Evolutionary conservation across 2,797 vertebrate species (phyloP).

Genomic region (Sebastes alutus): DNA sequence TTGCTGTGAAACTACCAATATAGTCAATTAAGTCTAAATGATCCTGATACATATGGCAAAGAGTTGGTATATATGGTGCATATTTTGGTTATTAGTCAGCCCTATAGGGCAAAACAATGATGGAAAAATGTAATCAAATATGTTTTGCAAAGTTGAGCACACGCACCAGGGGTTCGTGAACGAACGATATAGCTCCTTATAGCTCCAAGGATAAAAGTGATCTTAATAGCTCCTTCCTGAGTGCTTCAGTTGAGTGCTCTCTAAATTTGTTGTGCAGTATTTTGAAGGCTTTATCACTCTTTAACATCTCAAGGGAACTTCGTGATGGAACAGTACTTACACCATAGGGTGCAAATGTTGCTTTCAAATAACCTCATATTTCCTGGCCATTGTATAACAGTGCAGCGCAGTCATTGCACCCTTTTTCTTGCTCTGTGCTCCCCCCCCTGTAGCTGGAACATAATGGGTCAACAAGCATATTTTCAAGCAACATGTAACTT

Average conservation of each 20-base stretch:
- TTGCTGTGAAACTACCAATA: no score
- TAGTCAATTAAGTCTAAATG: not conserved
- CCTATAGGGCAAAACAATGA: not conserved
- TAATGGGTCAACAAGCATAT: not conserved
- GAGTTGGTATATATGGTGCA: not conserved
- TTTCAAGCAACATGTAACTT: not conserved
- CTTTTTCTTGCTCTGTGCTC: not conserved
- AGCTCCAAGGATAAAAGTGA: not conserved
- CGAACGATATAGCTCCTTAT: not conserved
- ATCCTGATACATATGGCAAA: not conserved
- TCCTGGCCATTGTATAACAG: not conserved
- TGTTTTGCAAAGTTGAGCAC: not conserved
- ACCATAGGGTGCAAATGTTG: not conserved
- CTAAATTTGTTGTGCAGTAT: not conserved
- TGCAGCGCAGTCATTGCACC: not conserved
- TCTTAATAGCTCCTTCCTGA: not conserved
- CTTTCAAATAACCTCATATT: not conserved
- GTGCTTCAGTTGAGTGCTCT: not conserved
- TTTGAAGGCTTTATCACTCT: not conserved
- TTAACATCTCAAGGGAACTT: not conserved
- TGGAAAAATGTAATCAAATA: not conserved
- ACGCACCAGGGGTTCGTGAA: not conserved
- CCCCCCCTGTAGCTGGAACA: not conserved
- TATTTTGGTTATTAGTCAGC: not conserved
- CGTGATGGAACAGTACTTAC: not conserved